phyloP scores from a whole-genome alignment of 2,113 vertebrate species.

The Phrynosoma platyrhinos region DNA sequence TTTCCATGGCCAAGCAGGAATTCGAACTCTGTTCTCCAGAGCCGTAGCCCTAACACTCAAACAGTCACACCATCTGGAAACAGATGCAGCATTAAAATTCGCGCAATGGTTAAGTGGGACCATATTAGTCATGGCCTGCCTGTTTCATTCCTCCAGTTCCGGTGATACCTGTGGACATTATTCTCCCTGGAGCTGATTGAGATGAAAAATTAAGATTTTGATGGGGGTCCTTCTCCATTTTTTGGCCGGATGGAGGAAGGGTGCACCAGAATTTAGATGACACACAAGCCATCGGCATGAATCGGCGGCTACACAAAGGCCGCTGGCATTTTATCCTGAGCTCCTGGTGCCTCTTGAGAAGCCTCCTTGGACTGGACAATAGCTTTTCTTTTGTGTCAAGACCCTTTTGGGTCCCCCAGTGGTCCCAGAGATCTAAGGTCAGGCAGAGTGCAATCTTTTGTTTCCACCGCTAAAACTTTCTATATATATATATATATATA shows the following conservation, averaged over 20 bases:
- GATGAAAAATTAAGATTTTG: constrained; percentile 51
- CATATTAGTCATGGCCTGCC: neutral
- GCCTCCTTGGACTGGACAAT: constrained; percentile 72
- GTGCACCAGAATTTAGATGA: constrained; percentile 61
- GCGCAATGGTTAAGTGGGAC: no score
- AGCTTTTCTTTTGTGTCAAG: constrained; percentile 69
- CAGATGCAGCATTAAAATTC: no score
- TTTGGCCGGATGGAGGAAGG: neutral
- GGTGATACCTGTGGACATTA: constrained; percentile 17
- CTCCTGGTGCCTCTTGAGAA: constrained; percentile 72
- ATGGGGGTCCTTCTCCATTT: constrained; percentile 32
- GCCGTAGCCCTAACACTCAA: no score
- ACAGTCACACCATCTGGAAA: no score
- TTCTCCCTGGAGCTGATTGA: constrained; percentile 23
- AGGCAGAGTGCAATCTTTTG: constrained; percentile 74
- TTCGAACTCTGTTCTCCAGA: no score
- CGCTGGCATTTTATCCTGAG: constrained; percentile 72
- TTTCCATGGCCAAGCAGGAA: no score
- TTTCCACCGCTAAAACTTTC: constrained; percentile 60
- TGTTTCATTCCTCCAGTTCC: constrained; percentile 40
- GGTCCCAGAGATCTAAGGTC: constrained; percentile 75
- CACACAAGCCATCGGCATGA: constrained; percentile 67
- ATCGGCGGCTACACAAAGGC: constrained; percentile 67
- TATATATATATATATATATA: no score
- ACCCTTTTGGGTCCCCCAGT: constrained; percentile 72